These are phyloP conservation scores for Entosphenus tridentatus DNA, from an alignment of 2,113 vertebrate genomes.

Conservation along the genomic window DNA sequence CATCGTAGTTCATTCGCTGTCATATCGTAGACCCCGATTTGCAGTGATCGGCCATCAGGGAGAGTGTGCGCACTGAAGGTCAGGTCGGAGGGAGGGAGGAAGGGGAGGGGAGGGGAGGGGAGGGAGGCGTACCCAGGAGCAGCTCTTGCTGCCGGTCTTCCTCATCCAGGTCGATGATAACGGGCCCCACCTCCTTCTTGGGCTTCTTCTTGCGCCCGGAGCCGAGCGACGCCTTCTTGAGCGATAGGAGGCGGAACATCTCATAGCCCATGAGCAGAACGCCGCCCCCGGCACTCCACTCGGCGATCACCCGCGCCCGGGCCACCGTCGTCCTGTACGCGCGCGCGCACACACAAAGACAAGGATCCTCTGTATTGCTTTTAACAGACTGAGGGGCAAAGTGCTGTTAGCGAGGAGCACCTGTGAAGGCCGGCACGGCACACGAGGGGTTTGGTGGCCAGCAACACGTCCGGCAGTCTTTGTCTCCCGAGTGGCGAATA, in stretches of 20 bases:
- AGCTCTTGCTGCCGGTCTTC: constrained; percentile 90
- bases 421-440: too few relatives aligned
- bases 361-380: neutral
- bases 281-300: constrained; percentile 70
- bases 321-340: constrained; percentile 49
- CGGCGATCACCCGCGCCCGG: constrained; percentile 76
- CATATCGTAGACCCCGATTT: too few relatives aligned
- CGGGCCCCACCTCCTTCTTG: constrained; percentile 72
- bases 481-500: too few relatives aligned
- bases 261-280: constrained; percentile 95
- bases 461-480: too few relatives aligned
- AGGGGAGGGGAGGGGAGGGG: neutral
- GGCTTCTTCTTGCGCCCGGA: constrained; percentile 63
- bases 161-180: constrained; percentile 95
- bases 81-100: too few relatives aligned
- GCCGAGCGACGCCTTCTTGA: constrained; percentile 93
- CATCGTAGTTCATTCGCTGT: too few relatives aligned
- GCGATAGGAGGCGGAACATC: constrained; percentile 88
- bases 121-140: constrained; percentile 45
- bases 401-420: too few relatives aligned
- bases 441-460: too few relatives aligned
- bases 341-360: constrained; percentile 5
- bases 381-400: too few relatives aligned
- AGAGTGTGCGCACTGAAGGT: too few relatives aligned
- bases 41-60: too few relatives aligned